Percentiles rank a stretch among this genome's conserved stretches.
Evolutionary conservation across 1,140 invertebrate species (phyloP).

Genomic region (Orussus abietinus): DNA sequence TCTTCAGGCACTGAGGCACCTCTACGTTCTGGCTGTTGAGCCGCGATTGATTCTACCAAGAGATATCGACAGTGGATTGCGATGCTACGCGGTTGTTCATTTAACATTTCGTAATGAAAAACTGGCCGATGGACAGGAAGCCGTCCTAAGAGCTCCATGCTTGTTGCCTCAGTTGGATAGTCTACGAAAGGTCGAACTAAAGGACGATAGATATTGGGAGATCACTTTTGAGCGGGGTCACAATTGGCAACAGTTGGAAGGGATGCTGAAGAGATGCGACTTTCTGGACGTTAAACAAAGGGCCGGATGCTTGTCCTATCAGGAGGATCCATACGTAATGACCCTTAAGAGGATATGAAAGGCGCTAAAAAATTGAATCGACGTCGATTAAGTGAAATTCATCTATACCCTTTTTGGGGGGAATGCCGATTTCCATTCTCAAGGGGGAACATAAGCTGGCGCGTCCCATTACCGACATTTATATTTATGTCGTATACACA

Average conservation of each 20-base stretch:
- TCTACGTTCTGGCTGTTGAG: conserved; percentile 92
- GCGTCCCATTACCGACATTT: no score
- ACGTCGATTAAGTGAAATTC: no score
- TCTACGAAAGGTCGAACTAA: conserved; percentile 71
- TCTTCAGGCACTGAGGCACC: conserved; percentile 90
- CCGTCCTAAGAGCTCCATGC: conserved; percentile 74
- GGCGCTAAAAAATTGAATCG: no score
- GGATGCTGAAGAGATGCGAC: conserved; percentile 66
- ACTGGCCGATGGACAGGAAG: conserved; percentile 56
- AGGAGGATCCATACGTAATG: conserved; percentile 74
- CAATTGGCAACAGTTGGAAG: conserved; percentile 80
- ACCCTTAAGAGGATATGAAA: no score
- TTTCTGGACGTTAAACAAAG: conserved; percentile 83
- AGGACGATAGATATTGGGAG: conserved; percentile 85
- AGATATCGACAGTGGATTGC: conserved; percentile 74
- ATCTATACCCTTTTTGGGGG: no score
- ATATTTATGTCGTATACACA: no score
- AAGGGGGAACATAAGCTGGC: no score
- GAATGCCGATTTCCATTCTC: no score
- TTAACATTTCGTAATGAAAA: conserved; percentile 53
- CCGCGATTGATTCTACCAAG: conserved; percentile 81
- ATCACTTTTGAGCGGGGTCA: conserved; percentile 75
- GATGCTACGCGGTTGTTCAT: conserved; percentile 78
- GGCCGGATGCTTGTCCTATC: conserved; percentile 83
- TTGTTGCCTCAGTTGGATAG: conserved; percentile 78